Conservation (phyloP, 2,888 invertebrate species). For the Clostera curtula region DNA sequence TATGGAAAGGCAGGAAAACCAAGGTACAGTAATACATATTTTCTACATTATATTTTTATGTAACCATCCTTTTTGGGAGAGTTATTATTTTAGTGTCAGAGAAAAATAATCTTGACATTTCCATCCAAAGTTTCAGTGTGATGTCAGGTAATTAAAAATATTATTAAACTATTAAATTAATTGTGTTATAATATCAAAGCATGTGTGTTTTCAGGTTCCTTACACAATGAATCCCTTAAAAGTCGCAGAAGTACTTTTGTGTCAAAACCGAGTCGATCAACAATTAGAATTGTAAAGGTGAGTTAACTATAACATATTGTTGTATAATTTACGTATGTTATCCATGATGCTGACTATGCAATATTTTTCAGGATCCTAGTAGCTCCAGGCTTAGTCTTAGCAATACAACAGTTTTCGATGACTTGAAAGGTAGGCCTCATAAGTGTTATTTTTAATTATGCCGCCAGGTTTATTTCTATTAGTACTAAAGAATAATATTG, state of each 20-base stretch:
- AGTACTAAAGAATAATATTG: too few relatives aligned
- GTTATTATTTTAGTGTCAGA: constrained; percentile 7
- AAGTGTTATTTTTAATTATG: neutral
- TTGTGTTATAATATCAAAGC: constrained; percentile 10
- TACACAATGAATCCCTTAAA: constrained; percentile 65
- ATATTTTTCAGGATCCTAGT: constrained; percentile 48
- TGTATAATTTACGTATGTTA: constrained; percentile 1
- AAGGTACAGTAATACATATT: constrained; percentile 37
- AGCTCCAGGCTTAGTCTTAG: constrained; percentile 44
- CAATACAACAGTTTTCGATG: constrained; percentile 44
- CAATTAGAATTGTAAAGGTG: constrained; percentile 61
- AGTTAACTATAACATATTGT: constrained; percentile 15
- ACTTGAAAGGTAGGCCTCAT: constrained; percentile 44
- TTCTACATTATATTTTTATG: neutral
- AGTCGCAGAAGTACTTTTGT: constrained; percentile 61
- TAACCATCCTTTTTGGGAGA: neutral
- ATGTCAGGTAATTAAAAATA: constrained; percentile 59
- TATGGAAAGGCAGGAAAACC: constrained; percentile 65
- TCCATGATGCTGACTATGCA: constrained; percentile 1
- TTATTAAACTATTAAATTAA: constrained; percentile 8
- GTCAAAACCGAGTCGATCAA: constrained; percentile 56
- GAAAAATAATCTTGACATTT: constrained; percentile 44
- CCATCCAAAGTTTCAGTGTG: constrained; percentile 70
- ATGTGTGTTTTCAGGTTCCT: constrained; percentile 45
- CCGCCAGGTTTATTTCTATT: neutral